These are phyloP conservation scores for Microtus ochrogaster DNA, from an alignment of 2,113 vertebrate species.

Conservation along the genomic window DNA sequence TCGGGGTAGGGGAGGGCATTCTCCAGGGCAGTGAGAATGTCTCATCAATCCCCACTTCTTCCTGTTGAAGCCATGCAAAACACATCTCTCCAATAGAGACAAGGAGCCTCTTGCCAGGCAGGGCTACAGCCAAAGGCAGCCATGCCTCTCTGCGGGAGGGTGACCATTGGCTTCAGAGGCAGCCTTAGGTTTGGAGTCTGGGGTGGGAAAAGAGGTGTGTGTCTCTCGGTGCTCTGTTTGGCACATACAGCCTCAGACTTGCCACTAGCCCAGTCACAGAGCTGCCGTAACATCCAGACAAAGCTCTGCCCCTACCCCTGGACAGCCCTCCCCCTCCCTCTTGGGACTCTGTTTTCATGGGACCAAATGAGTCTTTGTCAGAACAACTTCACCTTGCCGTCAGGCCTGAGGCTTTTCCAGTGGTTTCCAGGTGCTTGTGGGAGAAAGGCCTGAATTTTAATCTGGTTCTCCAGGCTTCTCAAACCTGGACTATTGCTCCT, in stretches of 20 bases:
- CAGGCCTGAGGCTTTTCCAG: neutral
- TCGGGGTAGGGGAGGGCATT: fast-evolving
- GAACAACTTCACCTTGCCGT: fast-evolving
- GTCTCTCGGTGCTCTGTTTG: neutral
- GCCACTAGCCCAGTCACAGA: neutral
- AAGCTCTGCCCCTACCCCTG: fast-evolving
- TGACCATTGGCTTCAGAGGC: neutral
- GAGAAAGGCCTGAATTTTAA: neutral
- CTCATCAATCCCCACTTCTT: conserved; percentile 55
- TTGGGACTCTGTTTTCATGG: neutral
- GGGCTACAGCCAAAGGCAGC: neutral
- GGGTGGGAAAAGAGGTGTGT: neutral
- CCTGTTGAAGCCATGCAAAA: conserved; percentile 82
- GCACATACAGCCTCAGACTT: neutral
- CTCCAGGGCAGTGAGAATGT: neutral
- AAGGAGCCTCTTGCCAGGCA: neutral
- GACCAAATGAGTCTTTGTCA: neutral
- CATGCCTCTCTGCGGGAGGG: neutral
- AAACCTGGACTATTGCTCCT: neutral
- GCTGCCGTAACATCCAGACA: neutral
- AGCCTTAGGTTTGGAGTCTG: neutral
- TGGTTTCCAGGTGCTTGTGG: neutral
- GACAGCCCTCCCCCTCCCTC: too few relatives aligned
- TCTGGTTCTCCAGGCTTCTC: neutral
- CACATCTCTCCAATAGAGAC: conserved; percentile 88